A percentile compares a stretch with the other conserved stretches of the same genome.
phyloP scores from a whole-genome alignment of 1,140 invertebrate genomes.

The Nasonia longicornis region DNA sequence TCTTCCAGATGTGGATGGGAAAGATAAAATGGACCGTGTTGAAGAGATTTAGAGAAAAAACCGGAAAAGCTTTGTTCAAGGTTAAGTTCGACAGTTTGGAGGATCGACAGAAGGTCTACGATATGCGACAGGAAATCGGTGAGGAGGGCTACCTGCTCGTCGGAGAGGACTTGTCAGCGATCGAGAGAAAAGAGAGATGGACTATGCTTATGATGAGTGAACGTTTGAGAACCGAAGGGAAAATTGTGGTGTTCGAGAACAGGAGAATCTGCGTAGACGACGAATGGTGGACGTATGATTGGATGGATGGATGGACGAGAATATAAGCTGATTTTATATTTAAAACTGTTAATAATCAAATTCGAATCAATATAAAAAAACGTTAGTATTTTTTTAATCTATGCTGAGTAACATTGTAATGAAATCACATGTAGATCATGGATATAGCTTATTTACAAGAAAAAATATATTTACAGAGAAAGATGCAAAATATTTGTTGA shows the following conservation, averaged over 20 bases:
- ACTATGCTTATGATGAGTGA: background rate
- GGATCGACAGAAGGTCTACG: background rate
- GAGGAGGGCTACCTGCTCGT: background rate
- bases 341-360: no score
- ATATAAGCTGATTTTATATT: background rate
- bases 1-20: background rate
- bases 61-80: background rate
- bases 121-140: background rate
- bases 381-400: no score
- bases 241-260: background rate
- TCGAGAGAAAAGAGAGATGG: background rate
- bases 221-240: background rate
- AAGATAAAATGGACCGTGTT: background rate
- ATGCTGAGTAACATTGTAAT: no score
- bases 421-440: no score
- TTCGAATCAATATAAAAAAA: no score
- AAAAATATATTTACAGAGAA: no score
- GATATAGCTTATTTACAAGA: no score
- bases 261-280: background rate
- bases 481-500: no score
- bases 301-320: background rate
- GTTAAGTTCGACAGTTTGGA: background rate
- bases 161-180: background rate
- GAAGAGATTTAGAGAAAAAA: background rate
- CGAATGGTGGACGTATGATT: background rate